Percentiles rank a stretch among this genome's conserved stretches.
Evolutionary conservation across 1,140 invertebrate genomes (phyloP).

Genomic region (Heliothis virescens): DNA sequence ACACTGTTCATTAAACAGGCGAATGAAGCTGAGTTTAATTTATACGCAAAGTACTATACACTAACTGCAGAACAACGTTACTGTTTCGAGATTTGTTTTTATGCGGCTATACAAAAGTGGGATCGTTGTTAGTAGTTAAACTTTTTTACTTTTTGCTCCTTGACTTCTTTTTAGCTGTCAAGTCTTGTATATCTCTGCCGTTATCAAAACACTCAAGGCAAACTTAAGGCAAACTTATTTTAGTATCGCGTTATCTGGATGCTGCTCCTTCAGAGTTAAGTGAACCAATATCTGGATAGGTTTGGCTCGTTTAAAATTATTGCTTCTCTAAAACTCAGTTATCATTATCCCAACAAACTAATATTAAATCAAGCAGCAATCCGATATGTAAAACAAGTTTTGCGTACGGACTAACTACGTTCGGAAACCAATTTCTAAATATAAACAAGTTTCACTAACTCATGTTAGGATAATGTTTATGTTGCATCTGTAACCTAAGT

Average conservation of each 20-base stretch:
- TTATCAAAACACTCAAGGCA: slow-evolving; percentile 48
- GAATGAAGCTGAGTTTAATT: slow-evolving; percentile 59
- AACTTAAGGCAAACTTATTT: slow-evolving; percentile 49
- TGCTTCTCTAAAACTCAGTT: background rate
- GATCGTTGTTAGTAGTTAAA: slow-evolving; percentile 10
- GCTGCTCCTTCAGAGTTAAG: slow-evolving; percentile 48
- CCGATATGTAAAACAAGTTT: background rate
- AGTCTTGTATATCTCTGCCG: slow-evolving; percentile 24
- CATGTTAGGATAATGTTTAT: slow-evolving; percentile 28
- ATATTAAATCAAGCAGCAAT: background rate
- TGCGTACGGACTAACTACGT: background rate
- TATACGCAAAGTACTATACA: slow-evolving; percentile 50
- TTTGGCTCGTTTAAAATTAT: slow-evolving; percentile 5
- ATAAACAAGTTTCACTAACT: background rate
- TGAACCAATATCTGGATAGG: slow-evolving; percentile 40
- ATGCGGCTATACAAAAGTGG: slow-evolving; percentile 24
- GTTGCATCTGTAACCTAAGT: slow-evolving; percentile 15
- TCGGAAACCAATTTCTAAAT: background rate
- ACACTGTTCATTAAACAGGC: slow-evolving; percentile 57
- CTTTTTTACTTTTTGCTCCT: slow-evolving; percentile 23
- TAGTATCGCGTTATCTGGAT: slow-evolving; percentile 46
- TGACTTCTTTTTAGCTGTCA: slow-evolving; percentile 29
- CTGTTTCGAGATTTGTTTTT: slow-evolving; percentile 44
- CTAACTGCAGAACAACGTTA: slow-evolving; percentile 39
- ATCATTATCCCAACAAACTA: background rate